Evolutionary conservation across 2,113 vertebrate species (phyloP).

Genomic region (Sorex araneus): DNA sequence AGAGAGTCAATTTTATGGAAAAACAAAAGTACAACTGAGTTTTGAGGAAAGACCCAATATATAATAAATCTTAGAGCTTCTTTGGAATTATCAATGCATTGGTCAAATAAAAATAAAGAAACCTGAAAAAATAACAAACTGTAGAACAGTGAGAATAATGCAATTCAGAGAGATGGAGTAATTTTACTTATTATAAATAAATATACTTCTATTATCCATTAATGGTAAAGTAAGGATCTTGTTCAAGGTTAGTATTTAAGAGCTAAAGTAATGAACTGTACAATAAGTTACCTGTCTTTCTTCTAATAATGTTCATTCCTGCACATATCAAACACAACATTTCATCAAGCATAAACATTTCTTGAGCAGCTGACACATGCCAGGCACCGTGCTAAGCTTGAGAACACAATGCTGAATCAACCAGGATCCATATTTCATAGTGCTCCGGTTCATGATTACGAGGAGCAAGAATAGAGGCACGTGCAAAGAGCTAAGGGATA

Average conservation of each 20-base stretch:
- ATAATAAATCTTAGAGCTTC: background rate
- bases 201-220: background rate
- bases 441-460: background rate
- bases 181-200: background rate
- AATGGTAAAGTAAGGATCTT: background rate
- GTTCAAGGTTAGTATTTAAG: background rate
- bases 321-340: background rate
- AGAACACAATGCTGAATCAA: background rate
- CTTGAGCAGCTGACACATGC: background rate
- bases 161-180: background rate
- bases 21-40: background rate
- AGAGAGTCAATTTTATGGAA: background rate
- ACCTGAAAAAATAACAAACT: conserved; percentile 8
- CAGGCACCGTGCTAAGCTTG: background rate
- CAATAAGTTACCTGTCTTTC: background rate
- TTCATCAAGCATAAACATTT: background rate
- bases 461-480: background rate
- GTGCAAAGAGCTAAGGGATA: background rate
- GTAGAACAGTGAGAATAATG: background rate
- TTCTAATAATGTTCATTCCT: background rate
- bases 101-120: background rate
- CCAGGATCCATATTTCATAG: background rate
- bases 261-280: background rate
- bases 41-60: conserved; percentile 9
- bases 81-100: background rate